Evolutionary conservation across 2,888 invertebrate species (phyloP), one percentile per base, ranked within the genome.

Genomic region (Agriopis aurantiaria): DNA sequence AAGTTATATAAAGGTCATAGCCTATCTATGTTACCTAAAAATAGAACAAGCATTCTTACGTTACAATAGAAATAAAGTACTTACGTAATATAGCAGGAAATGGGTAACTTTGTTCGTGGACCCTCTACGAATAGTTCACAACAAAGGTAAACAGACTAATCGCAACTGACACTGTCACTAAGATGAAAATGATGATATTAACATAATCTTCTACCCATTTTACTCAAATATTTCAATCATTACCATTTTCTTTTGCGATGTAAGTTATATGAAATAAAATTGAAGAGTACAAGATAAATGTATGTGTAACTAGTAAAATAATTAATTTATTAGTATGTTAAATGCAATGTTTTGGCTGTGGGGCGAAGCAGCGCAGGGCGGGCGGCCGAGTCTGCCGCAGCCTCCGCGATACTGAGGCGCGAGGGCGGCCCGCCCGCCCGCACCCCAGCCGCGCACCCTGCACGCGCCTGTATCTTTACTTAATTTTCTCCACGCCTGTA

Each of bases 321-420:
- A 56, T 67, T 65, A 72, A 71, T 59, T 63, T 69, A 69, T 64
- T 45, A 71, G 75, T 67, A 75, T 67, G 75, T 73, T 81, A 74
- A 73, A 78, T 81, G 78, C 81, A 87, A 87, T 88, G 89, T 89
- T 89, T 86, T 88, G 88, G 80, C 78, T 78, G 79, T 79, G 79
- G 75, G 77, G 75, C 76, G 78, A 73, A 78, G 82, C 82, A 82
- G 74, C 81, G 82, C 80, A 85, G 88, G 89, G 89, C 91, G 90
- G 89, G 86, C 91, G 89, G 88, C 87, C 80, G 80, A 82, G 78
- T 81, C 79, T 77, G 85, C 91, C 92, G 90, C 94, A 94, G 95
- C 93, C 92, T 94, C 94, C 93, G 91, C 90, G 90, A 89, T 86
- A 94, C 94, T 94, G 93, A 91, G 86, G 86, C 78, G 72, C 79